Evolutionary conservation across 1,140 invertebrate genomes (phyloP), one percentile per base, ranked within the genome.

Genomic region (Drosophila elegans): DNA sequence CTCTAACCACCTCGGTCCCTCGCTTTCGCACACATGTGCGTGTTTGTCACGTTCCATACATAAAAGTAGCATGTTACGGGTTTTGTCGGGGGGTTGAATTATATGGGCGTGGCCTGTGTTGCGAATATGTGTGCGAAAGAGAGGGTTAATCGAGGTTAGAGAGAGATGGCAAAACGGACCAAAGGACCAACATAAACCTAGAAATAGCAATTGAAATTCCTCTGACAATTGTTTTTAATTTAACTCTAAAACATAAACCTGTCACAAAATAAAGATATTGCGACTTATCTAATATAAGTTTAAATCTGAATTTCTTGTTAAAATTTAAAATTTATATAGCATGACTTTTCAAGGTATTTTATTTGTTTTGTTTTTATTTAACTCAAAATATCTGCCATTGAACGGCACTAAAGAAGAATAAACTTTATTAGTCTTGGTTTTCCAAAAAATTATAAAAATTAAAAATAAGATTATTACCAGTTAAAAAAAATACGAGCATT

Each of bases 91-190:
- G 71, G 75, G 46, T 78, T 51, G 66, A 69, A 78, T 66, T 46
- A 74, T 61, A 64, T 59, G 74, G 79, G 79, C 79, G 79, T 82
- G 79, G 79, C 79, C 21, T 68, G 0, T 0, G 13, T 6, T 29
- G 11, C 25, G 13, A 16, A 5, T 16, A 12, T 34, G 48, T 38
- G 39, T 38, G 34, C 44, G 56, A 74, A 16, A 52, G 39, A 52
- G 27, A 53, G 3, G n/a, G 1, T 13, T 1, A 32, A 12, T 5
- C 44, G 12, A 3, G 3, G 3, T 16, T 16, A 21, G n/a, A 27
- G 45, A 3, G 53, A 66, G 68, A 54, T 53, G 71, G 66, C 39
- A 48, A 71, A 66, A 60, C 21, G 55, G 45, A 71, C 38, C 39
- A 49, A 62, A 32, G 44, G 13, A 6, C 54, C 59, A 52, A 42